A percentile compares a stretch with the other conserved stretches of the same genome.
phyloP scores from a whole-genome alignment of 2,888 invertebrate genomes.

The Drosophila mercatorum region DNA sequence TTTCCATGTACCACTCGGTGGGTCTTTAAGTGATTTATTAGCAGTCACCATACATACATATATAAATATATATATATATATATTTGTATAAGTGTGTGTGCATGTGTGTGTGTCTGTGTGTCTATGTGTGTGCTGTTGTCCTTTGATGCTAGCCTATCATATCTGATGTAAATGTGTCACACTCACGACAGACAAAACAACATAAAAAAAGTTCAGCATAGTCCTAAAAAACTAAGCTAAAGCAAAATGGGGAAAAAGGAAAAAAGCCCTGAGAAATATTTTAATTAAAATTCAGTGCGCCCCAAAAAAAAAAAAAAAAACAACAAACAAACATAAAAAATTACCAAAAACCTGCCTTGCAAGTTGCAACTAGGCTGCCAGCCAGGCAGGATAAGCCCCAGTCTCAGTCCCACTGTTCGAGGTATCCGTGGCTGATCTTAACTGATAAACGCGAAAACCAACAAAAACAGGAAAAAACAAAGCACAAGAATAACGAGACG shows the following conservation, averaged over 20 bases:
- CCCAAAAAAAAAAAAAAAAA: slow-evolving; percentile 48
- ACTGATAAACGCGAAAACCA: slow-evolving; percentile 79
- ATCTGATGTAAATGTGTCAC: slow-evolving; percentile 79
- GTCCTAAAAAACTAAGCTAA: slow-evolving; percentile 16
- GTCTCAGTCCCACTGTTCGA: slow-evolving; percentile 32
- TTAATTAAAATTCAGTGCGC: slow-evolving; percentile 77
- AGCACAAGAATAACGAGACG: slow-evolving; percentile 37
- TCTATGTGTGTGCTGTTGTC: slow-evolving; percentile 40
- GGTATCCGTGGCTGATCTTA: slow-evolving; percentile 69
- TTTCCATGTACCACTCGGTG: slow-evolving; percentile 57
- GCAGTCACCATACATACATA: neutral
- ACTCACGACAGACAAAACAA: slow-evolving; percentile 63
- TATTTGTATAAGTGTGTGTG: neutral
- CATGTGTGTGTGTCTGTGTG: slow-evolving; percentile 7
- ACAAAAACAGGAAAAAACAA: slow-evolving; percentile 56
- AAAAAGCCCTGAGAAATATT: slow-evolving; percentile 76
- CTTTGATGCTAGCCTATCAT: slow-evolving; percentile 63
- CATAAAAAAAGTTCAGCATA: slow-evolving; percentile 14
- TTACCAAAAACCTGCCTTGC: slow-evolving; percentile 58
- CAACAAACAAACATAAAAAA: slow-evolving; percentile 47
- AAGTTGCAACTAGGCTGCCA: slow-evolving; percentile 32
- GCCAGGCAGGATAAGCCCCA: slow-evolving; percentile 65
- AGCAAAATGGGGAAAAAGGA: slow-evolving; percentile 28
- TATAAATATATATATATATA: no score
- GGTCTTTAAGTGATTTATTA: slow-evolving; percentile 62